Evolutionary conservation across 1,140 invertebrate species (phyloP).

Genomic region (Tetraneura akinire): DNA sequence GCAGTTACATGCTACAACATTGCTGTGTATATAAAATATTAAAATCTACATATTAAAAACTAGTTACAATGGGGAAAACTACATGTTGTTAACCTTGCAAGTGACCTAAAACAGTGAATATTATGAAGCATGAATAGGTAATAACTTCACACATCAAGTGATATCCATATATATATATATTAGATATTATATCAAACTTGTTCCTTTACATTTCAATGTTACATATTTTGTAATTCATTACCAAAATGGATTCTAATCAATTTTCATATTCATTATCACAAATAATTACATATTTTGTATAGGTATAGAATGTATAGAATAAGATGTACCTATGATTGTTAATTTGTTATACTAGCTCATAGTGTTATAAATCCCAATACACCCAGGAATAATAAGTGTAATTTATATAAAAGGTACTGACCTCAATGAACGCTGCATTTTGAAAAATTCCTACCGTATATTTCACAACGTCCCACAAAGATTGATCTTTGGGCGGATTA

Average conservation of each 20-base stretch:
- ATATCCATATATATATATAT: too few relatives aligned
- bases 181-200: background rate
- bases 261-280: too few relatives aligned
- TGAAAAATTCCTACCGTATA: slow-evolving; percentile 80
- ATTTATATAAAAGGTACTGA: slow-evolving; percentile 56
- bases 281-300: too few relatives aligned
- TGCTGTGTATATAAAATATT: background rate
- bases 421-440: slow-evolving; percentile 86
- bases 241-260: background rate
- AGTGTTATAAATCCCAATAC: too few relatives aligned
- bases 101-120: slow-evolving; percentile 32
- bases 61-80: slow-evolving; percentile 17
- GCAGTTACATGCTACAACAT: background rate
- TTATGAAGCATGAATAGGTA: background rate
- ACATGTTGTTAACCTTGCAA: slow-evolving; percentile 33
- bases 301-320: too few relatives aligned
- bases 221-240: slow-evolving; percentile 11
- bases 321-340: too few relatives aligned
- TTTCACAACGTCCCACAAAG: slow-evolving; percentile 71
- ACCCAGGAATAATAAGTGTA: too few relatives aligned
- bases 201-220: background rate
- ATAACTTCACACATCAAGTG: background rate
- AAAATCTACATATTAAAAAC: slow-evolving; percentile 53
- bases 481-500: slow-evolving; percentile 56
- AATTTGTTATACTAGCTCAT: too few relatives aligned